These are phyloP conservation scores for Drosophila orosa DNA, from an alignment of 1,140 invertebrate species.

Conservation along the genomic window DNA sequence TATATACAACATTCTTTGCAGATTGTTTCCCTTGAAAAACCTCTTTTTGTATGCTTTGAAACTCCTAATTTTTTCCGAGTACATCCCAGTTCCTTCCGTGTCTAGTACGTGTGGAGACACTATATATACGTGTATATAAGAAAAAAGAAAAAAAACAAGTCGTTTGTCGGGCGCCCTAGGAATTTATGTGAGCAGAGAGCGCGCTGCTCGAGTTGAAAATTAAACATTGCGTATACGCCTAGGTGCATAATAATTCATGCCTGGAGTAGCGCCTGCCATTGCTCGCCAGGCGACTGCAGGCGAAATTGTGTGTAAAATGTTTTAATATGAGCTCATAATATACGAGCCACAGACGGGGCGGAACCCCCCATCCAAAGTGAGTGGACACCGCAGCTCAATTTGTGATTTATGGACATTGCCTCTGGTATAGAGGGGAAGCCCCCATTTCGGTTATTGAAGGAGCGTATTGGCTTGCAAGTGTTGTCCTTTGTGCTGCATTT, in stretches of 20 bases:
- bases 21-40: too few species aligned
- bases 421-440: conserved; percentile 9
- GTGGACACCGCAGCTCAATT: conserved; percentile 69
- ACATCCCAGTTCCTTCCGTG: conserved; percentile 15
- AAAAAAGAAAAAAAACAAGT: conserved; percentile 79
- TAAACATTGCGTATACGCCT: conserved; percentile 83
- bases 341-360: conserved; percentile 55
- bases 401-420: conserved; percentile 66
- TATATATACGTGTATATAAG: conserved; percentile 42
- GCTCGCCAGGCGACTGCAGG: conserved; percentile 53
- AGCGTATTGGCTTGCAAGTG: conserved; percentile 51
- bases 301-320: conserved; percentile 82
- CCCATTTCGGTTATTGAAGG: conserved; percentile 26
- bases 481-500: conserved; percentile 49
- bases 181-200: conserved; percentile 73
- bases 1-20: too few species aligned
- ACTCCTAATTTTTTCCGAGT: neutral
- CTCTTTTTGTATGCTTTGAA: too few species aligned
- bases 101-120: conserved; percentile 38
- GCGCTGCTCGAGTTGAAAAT: conserved; percentile 72
- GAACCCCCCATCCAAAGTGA: conserved; percentile 1
- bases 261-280: conserved; percentile 46
- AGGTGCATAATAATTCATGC: conserved; percentile 82
- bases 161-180: conserved; percentile 74
- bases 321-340: conserved; percentile 82